These are phyloP conservation scores for Anolis sagrei DNA, from an alignment of 2,113 vertebrate species.

Conservation along the genomic window DNA sequence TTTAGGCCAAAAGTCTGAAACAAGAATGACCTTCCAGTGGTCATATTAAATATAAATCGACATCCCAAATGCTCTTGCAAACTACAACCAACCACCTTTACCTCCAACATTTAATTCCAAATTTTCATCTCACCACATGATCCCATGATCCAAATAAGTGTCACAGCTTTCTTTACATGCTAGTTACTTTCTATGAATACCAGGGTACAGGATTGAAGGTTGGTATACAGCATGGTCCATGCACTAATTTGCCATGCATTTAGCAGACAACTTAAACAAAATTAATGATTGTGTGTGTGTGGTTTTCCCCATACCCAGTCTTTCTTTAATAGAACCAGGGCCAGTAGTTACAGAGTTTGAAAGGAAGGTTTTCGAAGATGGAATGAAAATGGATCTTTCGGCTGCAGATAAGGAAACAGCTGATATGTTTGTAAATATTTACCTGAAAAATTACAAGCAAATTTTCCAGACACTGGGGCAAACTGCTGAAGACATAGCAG, in stretches of 20 bases:
- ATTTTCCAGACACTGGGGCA: slow-evolving; percentile 86
- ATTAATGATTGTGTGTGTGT: no score
- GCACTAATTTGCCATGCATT: not conserved
- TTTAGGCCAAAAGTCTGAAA: no score
- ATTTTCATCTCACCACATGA: not conserved
- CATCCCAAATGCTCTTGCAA: no score
- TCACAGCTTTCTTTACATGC: not conserved
- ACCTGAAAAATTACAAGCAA: slow-evolving; percentile 85
- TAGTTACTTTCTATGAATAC: not conserved
- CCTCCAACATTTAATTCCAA: no score
- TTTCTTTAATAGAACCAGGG: slow-evolving; percentile 85
- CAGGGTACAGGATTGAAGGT: not conserved
- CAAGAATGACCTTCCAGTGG: no score
- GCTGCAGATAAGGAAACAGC: slow-evolving; percentile 83
- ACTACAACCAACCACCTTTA: no score
- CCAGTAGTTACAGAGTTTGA: slow-evolving; percentile 87
- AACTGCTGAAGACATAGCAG: slow-evolving; percentile 83
- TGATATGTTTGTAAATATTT: slow-evolving; percentile 86
- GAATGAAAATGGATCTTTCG: slow-evolving; percentile 85
- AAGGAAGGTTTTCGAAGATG: slow-evolving; percentile 84
- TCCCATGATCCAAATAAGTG: not conserved
- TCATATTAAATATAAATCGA: no score
- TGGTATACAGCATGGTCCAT: not conserved
- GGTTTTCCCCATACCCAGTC: slow-evolving; percentile 59
- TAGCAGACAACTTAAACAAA: not conserved